Evolutionary conservation across 2,113 vertebrate genomes (phyloP).

Genomic region (Phoxinus phoxinus): DNA sequence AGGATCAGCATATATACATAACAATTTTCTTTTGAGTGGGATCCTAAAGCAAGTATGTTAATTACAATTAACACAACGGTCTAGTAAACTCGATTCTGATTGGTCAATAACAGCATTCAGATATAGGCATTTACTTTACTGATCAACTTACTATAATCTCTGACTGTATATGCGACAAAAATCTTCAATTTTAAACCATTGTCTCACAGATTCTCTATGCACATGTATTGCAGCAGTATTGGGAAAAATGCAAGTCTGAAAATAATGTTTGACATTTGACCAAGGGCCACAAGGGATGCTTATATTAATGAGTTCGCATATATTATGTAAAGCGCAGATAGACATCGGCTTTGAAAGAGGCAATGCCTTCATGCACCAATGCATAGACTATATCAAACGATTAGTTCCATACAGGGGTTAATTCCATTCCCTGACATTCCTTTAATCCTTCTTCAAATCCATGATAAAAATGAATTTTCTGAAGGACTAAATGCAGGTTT

Average conservation of each 20-base stretch:
- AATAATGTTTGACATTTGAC: constrained; percentile 36
- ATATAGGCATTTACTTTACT: too few relatives aligned
- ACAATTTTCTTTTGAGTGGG: background rate
- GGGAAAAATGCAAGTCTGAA: constrained; percentile 3
- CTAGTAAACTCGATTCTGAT: too few relatives aligned
- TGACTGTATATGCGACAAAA: too few relatives aligned
- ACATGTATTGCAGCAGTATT: background rate
- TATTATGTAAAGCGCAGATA: constrained; percentile 61
- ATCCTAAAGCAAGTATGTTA: background rate
- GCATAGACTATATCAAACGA: constrained; percentile 55
- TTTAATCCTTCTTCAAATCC: constrained; percentile 63
- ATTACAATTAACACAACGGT: background rate
- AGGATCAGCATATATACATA: background rate
- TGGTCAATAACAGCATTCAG: too few relatives aligned
- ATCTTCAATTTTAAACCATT: too few relatives aligned
- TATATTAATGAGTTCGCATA: constrained; percentile 63
- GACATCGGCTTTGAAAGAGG: constrained; percentile 46
- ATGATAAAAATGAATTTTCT: constrained; percentile 74
- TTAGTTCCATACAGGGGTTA: constrained; percentile 64
- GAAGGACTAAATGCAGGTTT: constrained; percentile 68
- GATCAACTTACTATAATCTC: too few relatives aligned
- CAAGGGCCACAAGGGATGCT: constrained; percentile 6
- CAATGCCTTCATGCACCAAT: constrained; percentile 43
- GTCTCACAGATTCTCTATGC: too few relatives aligned
- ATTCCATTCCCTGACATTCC: constrained; percentile 71